These are phyloP conservation scores for Micromys minutus DNA, from an alignment of 2,113 vertebrate genomes.

Conservation along the genomic window DNA sequence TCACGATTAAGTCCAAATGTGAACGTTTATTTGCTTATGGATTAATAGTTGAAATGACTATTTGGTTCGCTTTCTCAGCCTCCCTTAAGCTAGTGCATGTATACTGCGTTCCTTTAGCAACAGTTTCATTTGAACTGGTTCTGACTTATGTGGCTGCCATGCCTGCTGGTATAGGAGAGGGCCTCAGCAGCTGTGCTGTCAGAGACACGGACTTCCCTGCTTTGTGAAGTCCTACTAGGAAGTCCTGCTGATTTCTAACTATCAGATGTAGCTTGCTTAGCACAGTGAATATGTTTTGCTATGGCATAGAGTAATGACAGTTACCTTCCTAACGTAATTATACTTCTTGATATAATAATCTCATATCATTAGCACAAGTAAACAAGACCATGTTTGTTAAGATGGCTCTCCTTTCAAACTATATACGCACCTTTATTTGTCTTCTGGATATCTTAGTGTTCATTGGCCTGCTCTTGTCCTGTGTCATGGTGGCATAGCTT, in stretches of 20 bases:
- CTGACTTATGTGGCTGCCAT: background rate
- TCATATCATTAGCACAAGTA: constrained; percentile 27
- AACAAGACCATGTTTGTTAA: constrained; percentile 40
- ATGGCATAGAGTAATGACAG: background rate
- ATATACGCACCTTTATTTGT: background rate
- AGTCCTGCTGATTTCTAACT: background rate
- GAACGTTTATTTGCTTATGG: constrained; percentile 10
- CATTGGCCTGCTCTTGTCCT: constrained; percentile 10
- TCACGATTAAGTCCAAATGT: constrained; percentile 2
- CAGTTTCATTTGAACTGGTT: constrained; percentile 31
- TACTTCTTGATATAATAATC: constrained; percentile 28
- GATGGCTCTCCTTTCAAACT: constrained; percentile 39
- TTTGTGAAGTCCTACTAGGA: background rate
- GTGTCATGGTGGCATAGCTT: background rate
- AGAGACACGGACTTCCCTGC: background rate
- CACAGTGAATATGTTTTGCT: constrained; percentile 34
- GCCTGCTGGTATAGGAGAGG: background rate
- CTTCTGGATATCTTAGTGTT: background rate
- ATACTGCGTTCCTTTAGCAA: constrained; percentile 9
- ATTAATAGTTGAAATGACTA: constrained; percentile 1
- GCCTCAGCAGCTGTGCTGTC: background rate
- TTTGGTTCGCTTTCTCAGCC: background rate
- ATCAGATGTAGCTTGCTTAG: constrained; percentile 27
- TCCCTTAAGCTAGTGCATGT: background rate
- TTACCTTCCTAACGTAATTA: constrained; percentile 22